A percentile compares a stretch with the other conserved stretches of the same genome.
These are phyloP conservation scores for Vicugna pacos DNA, from an alignment of 2,113 vertebrate species.

Conservation along the genomic window DNA sequence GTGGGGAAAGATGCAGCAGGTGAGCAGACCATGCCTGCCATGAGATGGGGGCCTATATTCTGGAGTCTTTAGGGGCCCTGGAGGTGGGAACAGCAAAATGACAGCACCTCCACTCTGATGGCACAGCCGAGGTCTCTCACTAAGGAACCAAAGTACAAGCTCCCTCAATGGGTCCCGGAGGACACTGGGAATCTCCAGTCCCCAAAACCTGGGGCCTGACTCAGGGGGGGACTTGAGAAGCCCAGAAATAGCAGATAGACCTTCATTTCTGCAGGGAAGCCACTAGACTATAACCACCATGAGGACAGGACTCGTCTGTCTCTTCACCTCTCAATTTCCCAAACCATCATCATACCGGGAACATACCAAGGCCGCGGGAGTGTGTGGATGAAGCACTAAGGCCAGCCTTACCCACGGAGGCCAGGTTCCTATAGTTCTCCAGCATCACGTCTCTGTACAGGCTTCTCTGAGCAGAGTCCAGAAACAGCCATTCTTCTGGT, in stretches of 20 bases:
- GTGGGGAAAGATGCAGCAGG: background rate
- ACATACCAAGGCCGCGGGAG: accelerated
- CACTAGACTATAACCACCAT: background rate
- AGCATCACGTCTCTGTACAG: conserved; percentile 74
- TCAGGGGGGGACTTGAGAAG: background rate
- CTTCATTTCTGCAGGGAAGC: background rate
- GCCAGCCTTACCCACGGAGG: conserved; percentile 58
- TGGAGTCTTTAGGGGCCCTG: background rate
- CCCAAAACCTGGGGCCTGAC: background rate
- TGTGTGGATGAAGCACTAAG: background rate
- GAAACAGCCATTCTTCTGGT: conserved; percentile 68
- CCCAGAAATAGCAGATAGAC: background rate
- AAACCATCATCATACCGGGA: background rate
- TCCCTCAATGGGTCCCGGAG: background rate
- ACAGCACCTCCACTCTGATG: background rate
- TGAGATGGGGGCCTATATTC: accelerated
- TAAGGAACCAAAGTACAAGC: background rate
- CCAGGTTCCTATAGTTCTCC: conserved; percentile 73
- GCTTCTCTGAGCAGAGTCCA: conserved; percentile 66
- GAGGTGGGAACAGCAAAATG: background rate
- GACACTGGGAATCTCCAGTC: background rate
- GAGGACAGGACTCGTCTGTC: background rate
- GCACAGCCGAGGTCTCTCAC: background rate
- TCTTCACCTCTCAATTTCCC: background rate
- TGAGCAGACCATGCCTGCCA: background rate